Evolutionary conservation across 2,113 vertebrate species (phyloP), one percentile per base, ranked within the genome.

Genomic region (Hydropotes inermis): DNA sequence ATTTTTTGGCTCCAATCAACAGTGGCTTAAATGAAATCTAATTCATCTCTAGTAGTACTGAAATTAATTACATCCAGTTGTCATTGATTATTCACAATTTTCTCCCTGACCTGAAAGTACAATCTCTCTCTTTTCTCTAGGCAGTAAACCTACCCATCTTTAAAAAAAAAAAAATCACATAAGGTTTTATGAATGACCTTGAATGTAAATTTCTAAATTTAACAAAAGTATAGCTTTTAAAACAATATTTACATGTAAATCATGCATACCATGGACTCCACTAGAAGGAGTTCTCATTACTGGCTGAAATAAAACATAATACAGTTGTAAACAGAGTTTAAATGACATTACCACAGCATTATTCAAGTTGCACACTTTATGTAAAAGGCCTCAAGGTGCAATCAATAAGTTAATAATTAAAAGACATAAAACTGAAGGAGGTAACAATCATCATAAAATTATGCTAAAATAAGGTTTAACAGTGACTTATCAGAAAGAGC

Each of bases 391-490:
- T 91, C 93, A 90, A 97, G 97, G 91, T 11, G 5, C 82, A 98
- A 97, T 89, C 94, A 97, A 94, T 94, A 96, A 95, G 54, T 84
- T 93, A 97, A 94, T 97, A 95, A 97, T 95, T 95, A 96, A 95
- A 97, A 92, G 17, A 85, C 25, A 96, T 78, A 92, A 96, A 97
- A 96, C 43, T 28, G 55, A 70, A 96, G 84, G 79, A 95, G 84
- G 94, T 70, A 91, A 92, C 90, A 84, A 92, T 96, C 79, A 82
- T 25, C 61, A 89, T 87, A 95, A 96, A 96, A 94, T 83, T 96
- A 9, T 94, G 28, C 81, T 92, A 96, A 95, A 96, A 90, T 94
- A 97, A 98, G 92, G 64, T 85, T 83, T 94, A 95, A 92, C 27
- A 45, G 43, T 89, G n/a, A 70, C 81, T 96, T 92, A 74, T 85